Conservation (phyloP, 2,797 vertebrate genomes). For the Nasua narica region DNA sequence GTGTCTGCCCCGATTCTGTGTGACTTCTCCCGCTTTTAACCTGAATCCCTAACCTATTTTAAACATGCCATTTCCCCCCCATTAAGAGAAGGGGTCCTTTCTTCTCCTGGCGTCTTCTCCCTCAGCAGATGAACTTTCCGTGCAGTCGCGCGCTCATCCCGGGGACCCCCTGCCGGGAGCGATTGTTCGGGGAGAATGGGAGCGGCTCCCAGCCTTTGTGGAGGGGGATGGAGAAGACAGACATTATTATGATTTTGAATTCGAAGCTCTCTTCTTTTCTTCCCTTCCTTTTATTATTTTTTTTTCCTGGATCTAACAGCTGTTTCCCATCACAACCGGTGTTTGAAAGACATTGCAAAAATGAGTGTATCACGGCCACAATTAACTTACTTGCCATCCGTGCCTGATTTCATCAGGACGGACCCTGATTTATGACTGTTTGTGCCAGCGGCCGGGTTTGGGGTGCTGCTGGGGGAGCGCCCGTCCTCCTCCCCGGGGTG, state of each 20-base stretch:
- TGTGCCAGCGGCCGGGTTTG: conserved; percentile 76
- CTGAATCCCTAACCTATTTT: conserved; percentile 79
- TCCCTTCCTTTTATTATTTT: conserved; percentile 45
- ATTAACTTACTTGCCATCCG: conserved; percentile 82
- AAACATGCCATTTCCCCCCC: conserved; percentile 59
- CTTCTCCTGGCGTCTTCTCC: conserved; percentile 59
- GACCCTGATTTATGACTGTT: conserved; percentile 79
- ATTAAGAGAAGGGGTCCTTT: conserved; percentile 59
- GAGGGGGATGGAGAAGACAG: conserved; percentile 85
- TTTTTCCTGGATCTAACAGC: conserved; percentile 76
- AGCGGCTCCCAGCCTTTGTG: conserved; percentile 84
- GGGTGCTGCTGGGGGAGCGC: not conserved
- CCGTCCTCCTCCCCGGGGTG: not conserved
- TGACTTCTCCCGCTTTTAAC: conserved; percentile 52
- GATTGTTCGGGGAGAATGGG: conserved; percentile 90
- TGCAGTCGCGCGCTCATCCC: conserved; percentile 75
- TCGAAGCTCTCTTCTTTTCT: conserved; percentile 61
- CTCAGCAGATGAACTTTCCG: conserved; percentile 78
- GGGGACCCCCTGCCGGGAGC: conserved; percentile 88
- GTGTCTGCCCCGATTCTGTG: conserved; percentile 46
- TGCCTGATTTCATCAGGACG: conserved; percentile 80
- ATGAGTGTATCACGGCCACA: conserved; percentile 81
- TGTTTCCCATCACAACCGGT: conserved; percentile 84
- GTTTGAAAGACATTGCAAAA: conserved; percentile 83
- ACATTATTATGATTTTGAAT: conserved; percentile 82